A percentile compares a stretch with the other conserved stretches of the same genome.
Evolutionary conservation across 2,888 invertebrate species (phyloP).

Genomic region (Sinopyrophorus schimmeli): DNA sequence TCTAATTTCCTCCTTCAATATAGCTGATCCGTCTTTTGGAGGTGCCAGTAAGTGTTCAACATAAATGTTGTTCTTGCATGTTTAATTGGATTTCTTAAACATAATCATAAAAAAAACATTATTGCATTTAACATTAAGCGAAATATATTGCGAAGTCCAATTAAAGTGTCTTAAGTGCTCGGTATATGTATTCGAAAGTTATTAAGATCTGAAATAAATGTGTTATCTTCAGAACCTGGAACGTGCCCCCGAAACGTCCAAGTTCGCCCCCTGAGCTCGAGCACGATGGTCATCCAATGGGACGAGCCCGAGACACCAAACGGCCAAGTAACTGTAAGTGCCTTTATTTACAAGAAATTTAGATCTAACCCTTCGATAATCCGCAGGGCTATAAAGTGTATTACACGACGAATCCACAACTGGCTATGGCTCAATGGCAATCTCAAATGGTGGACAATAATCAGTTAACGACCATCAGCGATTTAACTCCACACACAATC

Average conservation of each 20-base stretch:
- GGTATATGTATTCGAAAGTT: too few species aligned
- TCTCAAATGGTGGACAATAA: constrained; percentile 93
- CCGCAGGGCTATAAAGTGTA: constrained; percentile 94
- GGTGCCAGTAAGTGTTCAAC: constrained; percentile 62
- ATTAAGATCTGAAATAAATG: constrained; percentile 4
- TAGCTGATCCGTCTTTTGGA: constrained; percentile 57
- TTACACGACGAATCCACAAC: constrained; percentile 88
- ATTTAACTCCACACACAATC: constrained; percentile 87
- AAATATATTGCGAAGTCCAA: too few species aligned
- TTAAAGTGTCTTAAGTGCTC: too few species aligned
- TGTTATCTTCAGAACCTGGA: constrained; percentile 78
- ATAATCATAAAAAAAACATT: too few species aligned
- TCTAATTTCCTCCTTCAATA: too few species aligned
- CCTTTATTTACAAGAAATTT: too few species aligned
- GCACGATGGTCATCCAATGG: constrained; percentile 98
- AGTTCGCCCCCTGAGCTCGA: constrained; percentile 90
- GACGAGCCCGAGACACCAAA: constrained; percentile 97
- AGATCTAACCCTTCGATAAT: constrained; percentile 29
- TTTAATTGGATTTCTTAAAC: not conserved
- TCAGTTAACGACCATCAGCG: constrained; percentile 89
- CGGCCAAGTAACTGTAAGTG: constrained; percentile 91
- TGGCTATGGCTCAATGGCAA: constrained; percentile 88
- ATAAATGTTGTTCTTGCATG: constrained; percentile 5
- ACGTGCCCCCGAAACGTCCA: constrained; percentile 93
- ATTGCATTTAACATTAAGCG: too few species aligned